Base-by-base conservation (phyloP, 1,140 invertebrate species). In the Phocides pigmalion region DNA sequence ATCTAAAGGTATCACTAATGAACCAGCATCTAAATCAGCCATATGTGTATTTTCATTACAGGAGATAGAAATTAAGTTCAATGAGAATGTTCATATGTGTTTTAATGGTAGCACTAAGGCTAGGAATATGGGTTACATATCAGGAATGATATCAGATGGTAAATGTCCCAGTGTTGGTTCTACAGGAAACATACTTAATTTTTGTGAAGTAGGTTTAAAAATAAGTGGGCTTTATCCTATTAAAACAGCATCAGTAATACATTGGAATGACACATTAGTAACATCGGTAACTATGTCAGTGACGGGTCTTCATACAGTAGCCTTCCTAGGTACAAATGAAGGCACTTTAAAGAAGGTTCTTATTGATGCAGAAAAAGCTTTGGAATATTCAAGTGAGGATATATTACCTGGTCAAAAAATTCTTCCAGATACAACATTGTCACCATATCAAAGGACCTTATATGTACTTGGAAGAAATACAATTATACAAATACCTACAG, bases 1-100 rank as follows among this genome's bases (percentile, higher is more conserved):
- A 0, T 96, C 97, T 17, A 94, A 94, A 79, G 96, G 96, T 65
- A 97, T 97, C 46, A 96, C 94, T 17, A 96, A 96, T 84, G 95
- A 96, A 73, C 95, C 96, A 0, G 87, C 94, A 66, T 75, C 94
- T 4, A 94, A 95, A 46, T 98, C 97, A 2, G 98, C 97, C 0
- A 83, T 99, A 63, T 98, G 97, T 89, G 92, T 97, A 16, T 97
- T 96, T 88, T 96, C 96, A 65, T 90, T 99, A 54, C 94, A 95
- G 68, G 95, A 98, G 37, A 97, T 99, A 70, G 97, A 98, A 80
- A 95, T 95, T 51, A 97, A 97, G 78, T 99, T 99, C 87, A 97
- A 97, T 76, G 96, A 98, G 89, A 99, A 99, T 90, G 98, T 99
- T 74, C 97, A 98, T 83, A 97, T 98, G 95, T 99, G 98, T 91